phyloP scores from a whole-genome alignment of 2,113 vertebrate genomes.

The Anseranas semipalmata region DNA sequence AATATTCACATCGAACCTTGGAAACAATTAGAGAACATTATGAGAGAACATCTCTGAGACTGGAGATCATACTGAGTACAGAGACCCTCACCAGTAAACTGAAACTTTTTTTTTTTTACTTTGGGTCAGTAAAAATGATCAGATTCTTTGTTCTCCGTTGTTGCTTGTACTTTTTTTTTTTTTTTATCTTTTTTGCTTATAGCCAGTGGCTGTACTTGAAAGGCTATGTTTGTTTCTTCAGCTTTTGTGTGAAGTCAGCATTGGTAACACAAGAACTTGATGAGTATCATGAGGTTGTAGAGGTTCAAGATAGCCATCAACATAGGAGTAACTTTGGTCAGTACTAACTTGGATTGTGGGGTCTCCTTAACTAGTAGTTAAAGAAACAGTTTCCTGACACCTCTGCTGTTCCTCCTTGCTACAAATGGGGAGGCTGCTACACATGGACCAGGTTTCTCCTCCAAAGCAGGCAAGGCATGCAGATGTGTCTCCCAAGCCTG shows the following conservation, averaged over 20 bases:
- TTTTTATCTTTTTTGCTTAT: neutral
- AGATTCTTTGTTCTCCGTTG: neutral
- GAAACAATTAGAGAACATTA: constrained; percentile 14
- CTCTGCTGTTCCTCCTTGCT: neutral
- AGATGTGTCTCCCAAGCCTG: neutral
- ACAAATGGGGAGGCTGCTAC: neutral
- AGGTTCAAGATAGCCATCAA: neutral
- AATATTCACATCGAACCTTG: constrained; percentile 35
- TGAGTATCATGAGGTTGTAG: neutral
- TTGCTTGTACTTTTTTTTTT: neutral
- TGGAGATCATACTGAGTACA: neutral
- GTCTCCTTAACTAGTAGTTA: neutral
- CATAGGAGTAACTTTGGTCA: neutral
- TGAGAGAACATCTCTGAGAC: constrained; percentile 1
- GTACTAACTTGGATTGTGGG: neutral
- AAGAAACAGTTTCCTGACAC: neutral
- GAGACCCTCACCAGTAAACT: neutral
- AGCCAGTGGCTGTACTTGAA: neutral
- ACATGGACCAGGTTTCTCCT: neutral
- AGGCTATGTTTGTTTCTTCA: neutral
- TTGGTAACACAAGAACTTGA: neutral
- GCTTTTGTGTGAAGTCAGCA: neutral
- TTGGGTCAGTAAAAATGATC: neutral
- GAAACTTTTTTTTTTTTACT: neutral
- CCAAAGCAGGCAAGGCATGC: neutral